Evolutionary conservation across 2,113 vertebrate species (phyloP), one percentile per base, ranked within the genome.

Genomic region (Varanus salvator): DNA sequence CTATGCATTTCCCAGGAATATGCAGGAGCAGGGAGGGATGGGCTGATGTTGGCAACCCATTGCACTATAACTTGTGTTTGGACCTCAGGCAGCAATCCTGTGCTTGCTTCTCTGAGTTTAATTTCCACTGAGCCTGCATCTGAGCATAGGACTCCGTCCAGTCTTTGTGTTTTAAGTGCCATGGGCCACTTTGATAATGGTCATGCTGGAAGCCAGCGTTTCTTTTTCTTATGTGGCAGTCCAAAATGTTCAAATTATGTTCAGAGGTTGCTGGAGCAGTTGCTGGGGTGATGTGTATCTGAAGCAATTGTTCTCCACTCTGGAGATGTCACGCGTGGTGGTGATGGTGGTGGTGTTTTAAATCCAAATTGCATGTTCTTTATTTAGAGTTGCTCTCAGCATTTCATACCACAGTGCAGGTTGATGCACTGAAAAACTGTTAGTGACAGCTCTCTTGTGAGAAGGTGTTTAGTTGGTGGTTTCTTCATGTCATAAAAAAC

Each of bases 361-460:
- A 64, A 25, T 34, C 78, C 27, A 88, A 85, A 21, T 29, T 54
- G 78, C 44, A 25, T 75, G 8, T 48, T n/a, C 52, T 48, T 60
- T 48, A 29, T 60, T 64, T 50, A 75, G 83, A 76, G 15, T 54
- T 81, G 38, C 48, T 81, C 80, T 88, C 50, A 57, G 69, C 68
- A 82, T 29, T 72, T 60, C 52, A 88, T 78, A 60, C 25, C 52
- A 74, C 27, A 88, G 23, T 71, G 68, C 50, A 57, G 50, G n/a
- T n/a, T 60, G 6, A 68, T 25, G 34, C 25, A 83, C 38, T 48
- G 74, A 54, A 75, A 88, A 87, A 68, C 15, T 68, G 25, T 60
- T 64, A n/a, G 9, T 88, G 68, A 29, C 87, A 60, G 80, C 80
- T 83, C 57, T 88, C 29, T 88, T 83, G 29, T 8, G 23, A 31